phyloP scores from a whole-genome alignment of 2,797 vertebrate genomes.

The Channa striata region DNA sequence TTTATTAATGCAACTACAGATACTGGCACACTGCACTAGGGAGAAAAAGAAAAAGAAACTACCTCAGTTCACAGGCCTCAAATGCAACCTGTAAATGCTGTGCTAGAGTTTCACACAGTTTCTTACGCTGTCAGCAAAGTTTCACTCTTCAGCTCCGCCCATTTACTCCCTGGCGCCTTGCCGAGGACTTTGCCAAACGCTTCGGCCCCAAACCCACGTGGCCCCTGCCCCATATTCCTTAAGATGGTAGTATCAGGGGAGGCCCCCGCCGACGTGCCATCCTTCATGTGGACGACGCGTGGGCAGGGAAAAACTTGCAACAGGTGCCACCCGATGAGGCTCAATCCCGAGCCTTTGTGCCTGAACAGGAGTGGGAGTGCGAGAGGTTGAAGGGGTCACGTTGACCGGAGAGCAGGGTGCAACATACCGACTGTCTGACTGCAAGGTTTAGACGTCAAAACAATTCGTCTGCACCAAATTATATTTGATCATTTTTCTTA shows the following conservation, averaged over 20 bases:
- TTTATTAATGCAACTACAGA: background rate
- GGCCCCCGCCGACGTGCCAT: conserved; percentile 74
- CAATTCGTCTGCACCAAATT: conserved; percentile 58
- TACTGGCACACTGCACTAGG: background rate
- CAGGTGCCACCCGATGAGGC: conserved; percentile 82
- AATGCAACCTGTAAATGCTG: conserved; percentile 14
- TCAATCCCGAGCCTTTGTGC: conserved; percentile 76
- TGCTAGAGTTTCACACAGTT: background rate
- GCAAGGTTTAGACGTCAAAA: conserved; percentile 63
- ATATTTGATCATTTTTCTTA: conserved; percentile 59
- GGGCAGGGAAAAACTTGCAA: conserved; percentile 80
- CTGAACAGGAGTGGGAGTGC: conserved; percentile 82
- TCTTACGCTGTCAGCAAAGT: conserved; percentile 73
- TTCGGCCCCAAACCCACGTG: conserved; percentile 41
- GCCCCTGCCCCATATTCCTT: conserved; percentile 69
- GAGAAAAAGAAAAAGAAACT: background rate
- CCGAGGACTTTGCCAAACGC: conserved; percentile 65
- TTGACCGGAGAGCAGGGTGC: conserved; percentile 67
- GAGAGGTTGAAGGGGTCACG: conserved; percentile 82
- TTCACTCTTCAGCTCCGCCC: conserved; percentile 45
- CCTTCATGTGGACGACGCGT: conserved; percentile 84
- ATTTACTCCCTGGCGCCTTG: conserved; percentile 49
- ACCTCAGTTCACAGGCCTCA: background rate
- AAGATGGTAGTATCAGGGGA: conserved; percentile 70
- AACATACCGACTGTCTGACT: conserved; percentile 65